Evolutionary conservation across 30 jellyfish, hydroid and myxozoan genomes (phyloP).

Genomic region (Turritopsis rubra): DNA sequence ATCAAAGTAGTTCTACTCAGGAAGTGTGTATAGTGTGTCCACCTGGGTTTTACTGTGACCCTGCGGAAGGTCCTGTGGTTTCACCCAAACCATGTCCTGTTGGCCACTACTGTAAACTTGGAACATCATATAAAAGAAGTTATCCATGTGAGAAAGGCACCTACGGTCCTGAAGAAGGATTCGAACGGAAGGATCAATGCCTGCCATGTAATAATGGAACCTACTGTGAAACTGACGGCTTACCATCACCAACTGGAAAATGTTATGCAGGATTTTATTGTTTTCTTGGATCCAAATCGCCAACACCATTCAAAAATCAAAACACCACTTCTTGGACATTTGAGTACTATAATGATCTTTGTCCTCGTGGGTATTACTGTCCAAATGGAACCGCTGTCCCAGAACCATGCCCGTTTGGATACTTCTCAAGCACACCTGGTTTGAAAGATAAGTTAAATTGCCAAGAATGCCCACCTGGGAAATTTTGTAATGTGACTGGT

Average conservation of each 20-base stretch:
- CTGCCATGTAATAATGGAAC: conserved; percentile 49
- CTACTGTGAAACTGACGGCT: conserved; percentile 66
- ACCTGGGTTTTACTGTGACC: conserved; percentile 89
- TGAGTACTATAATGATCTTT: conserved; percentile 74
- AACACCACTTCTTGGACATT: conserved; percentile 53
- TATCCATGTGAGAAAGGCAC: conserved; percentile 79
- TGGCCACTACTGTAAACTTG: conserved; percentile 78
- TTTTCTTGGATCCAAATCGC: conserved; percentile 66
- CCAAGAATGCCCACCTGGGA: conserved; percentile 93
- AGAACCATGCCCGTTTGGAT: conserved; percentile 86
- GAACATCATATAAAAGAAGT: conserved; percentile 38
- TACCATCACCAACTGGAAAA: conserved; percentile 64
- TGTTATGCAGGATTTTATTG: conserved; percentile 94
- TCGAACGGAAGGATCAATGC: conserved; percentile 37
- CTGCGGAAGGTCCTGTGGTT: conserved; percentile 84
- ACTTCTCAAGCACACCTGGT: conserved; percentile 70
- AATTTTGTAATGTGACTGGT: conserved; percentile 78
- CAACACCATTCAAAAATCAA: conserved; percentile 66
- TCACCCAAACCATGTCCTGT: conserved; percentile 74
- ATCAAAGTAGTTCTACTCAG: conserved; percentile 79
- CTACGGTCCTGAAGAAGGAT: conserved; percentile 61
- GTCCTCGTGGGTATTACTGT: conserved; percentile 88
- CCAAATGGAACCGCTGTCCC: conserved; percentile 91
- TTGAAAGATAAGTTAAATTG: conserved; percentile 44
- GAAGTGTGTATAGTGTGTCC: conserved; percentile 68